Evolutionary conservation across 2,113 vertebrate species (phyloP), one percentile per base, ranked within the genome.

Genomic region (Lagopus leucura): DNA sequence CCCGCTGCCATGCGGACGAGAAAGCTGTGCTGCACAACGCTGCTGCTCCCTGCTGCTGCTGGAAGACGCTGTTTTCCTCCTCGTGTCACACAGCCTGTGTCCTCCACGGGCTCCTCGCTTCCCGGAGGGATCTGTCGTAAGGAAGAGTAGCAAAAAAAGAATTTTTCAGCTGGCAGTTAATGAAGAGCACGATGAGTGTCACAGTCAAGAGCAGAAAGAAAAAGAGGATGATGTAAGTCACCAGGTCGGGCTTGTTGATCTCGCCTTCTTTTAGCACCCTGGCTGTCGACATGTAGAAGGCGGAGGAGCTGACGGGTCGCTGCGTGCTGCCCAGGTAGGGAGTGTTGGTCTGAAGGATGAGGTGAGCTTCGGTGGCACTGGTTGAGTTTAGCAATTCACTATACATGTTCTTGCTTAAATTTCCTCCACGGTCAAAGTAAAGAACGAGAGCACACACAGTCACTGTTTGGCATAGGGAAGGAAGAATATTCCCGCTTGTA

Each of bases 61-160:
- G 45, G 32, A 6, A 34, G 34, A 13, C 58, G 30, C 1, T 6
- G 50, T 24, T 69, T 27, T 15, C 82, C 18, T 36, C 3, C 20
- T 22, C 8, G 64, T 32, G 74, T 97, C 97, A 98, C 64, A 98
- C 98, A 75, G 98, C 97, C 71, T 98, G 97, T n/a, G 97, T 98
- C 95, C 97, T 99, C 98, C 99, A 99, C 61, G 99, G 99, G 93
- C 98, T 99, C 90, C 99, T 98, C 54, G 99, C 98, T 91, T 99
- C 99, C 92, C 99, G 96, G 95, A 99, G 97, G 8, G 99, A 99
- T 92, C 99, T 99, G 97, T 99, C 99, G 66, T 99, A 99, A 97
- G 99, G 99, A 97, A 99, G 98, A 82, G 99, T 98, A 36, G 99
- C 98, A 93, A 99, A 99, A 95, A 99, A 99, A 94, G 99, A 99